Conservation (phyloP, 2,888 invertebrate genomes). For the Plemyria rubiginata region DNA sequence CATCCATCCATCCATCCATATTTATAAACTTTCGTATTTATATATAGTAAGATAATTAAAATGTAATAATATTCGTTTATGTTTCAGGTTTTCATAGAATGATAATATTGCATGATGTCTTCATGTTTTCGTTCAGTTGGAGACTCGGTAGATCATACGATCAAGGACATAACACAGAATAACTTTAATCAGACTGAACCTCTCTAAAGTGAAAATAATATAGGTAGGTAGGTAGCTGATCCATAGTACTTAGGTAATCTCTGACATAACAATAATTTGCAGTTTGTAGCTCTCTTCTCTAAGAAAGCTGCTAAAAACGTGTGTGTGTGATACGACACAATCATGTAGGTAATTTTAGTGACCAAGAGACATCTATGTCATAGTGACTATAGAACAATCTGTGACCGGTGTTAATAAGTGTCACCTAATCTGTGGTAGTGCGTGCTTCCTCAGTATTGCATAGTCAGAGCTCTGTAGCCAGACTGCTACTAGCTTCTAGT, state of each 20-base stretch:
- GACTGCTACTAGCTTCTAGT: constrained; percentile 15
- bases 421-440: constrained; percentile 7
- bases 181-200: no score
- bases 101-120: no score
- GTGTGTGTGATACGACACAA: constrained; percentile 18
- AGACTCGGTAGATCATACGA: no score
- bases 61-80: neutral
- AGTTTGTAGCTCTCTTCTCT: constrained; percentile 28
- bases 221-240: no score
- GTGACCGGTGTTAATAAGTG: neutral
- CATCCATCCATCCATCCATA: no score
- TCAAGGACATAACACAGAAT: no score
- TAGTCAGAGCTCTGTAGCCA: no score
- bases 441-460: constrained; percentile 14
- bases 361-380: constrained; percentile 13
- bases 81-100: no score
- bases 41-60: no score
- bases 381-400: constrained; percentile 11
- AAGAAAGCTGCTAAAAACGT: constrained; percentile 33
- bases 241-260: no score
- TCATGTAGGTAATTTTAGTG: constrained; percentile 19
- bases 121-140: no score
- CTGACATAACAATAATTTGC: constrained; percentile 18
- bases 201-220: constrained; percentile 3
- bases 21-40: no score